Conservation (phyloP, 2,113 vertebrate genomes). For the Eurystomus gularis region DNA sequence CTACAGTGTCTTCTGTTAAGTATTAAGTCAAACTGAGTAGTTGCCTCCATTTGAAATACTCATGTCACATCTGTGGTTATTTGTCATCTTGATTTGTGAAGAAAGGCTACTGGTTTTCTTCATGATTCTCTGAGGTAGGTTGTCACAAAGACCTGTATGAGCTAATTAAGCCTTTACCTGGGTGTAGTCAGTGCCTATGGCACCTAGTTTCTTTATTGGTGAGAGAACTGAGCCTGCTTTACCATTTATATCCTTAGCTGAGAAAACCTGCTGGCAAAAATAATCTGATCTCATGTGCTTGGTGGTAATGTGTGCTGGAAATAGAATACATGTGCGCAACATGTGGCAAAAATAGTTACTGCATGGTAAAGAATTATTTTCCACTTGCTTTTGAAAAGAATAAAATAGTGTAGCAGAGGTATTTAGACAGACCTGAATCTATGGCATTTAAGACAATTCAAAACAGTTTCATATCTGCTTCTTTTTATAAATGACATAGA, state of each 20-base stretch:
- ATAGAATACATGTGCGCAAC: slow-evolving; percentile 23
- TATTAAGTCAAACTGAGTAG: neutral
- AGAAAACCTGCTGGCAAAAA: slow-evolving; percentile 42
- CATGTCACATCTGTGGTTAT: neutral
- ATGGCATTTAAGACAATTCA: neutral
- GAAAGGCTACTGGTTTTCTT: neutral
- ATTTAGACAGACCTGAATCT: neutral
- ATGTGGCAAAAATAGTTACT: slow-evolving; percentile 29
- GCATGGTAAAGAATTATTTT: slow-evolving; percentile 25
- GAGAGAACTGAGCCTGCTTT: neutral
- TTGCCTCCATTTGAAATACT: neutral
- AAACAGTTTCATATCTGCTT: neutral
- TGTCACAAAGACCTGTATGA: neutral
- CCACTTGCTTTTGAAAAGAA: neutral
- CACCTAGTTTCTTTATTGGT: neutral
- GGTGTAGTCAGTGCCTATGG: neutral
- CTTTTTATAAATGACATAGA: neutral
- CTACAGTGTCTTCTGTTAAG: neutral
- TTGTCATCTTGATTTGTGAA: neutral
- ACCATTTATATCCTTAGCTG: slow-evolving; percentile 20
- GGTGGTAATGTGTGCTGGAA: slow-evolving; percentile 6
- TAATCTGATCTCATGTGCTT: slow-evolving; percentile 4
- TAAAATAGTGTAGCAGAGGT: neutral
- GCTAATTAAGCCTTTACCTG: neutral
- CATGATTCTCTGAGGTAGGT: neutral